Base-by-base conservation (phyloP, 2,113 vertebrate species). In the Onychorhynchus coronatus region DNA sequence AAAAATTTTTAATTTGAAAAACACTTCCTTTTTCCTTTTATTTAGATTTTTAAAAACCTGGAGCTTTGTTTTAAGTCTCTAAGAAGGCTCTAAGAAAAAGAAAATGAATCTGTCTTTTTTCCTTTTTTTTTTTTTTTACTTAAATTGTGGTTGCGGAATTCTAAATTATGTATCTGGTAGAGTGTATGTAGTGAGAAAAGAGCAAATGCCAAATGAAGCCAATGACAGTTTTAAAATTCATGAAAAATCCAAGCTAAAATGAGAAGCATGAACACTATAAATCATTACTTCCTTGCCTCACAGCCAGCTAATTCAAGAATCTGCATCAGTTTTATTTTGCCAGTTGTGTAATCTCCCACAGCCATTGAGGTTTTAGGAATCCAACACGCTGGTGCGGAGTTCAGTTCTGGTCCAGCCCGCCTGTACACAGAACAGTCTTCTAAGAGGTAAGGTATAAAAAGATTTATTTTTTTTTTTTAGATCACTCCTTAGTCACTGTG, bases 221-320 rank as follows among this genome's bases (percentile, higher is more conserved):
- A 96, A 96, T 94, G 93, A 96, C 72, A 81, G 86, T 83, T 96
- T 97, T 94, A 96, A 96, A 96, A 96, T 96, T 96, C 93, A 97
- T 96, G 88, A 96, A 97, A 96, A 97, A 97, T 90, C 90, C 92
- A 83, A 96, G 88, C 93, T 96, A 94, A 96, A 96, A 96, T 88
- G 95, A 96, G 96, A 97, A 97, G 90, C 88, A 96, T 96, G 96
- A 96, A 96, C 85, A 95, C 83, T 95, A 93, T 83, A 96, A 97
- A 97, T 95, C 93, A 96, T 90, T 96, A 91, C 92, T 92, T 94
- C 65, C 83, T 93, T 92, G 92, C 90, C 56, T 93, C 88, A 77
- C 92, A 96, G 95, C 73, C 88, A 95, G 83, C 79, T 96, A 96
- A 91, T 95, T 82, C 93, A 92, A 84, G 79, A 97, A 94, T 93